Conservation (phyloP, 2,888 invertebrate species). For the Volucella inflata region DNA sequence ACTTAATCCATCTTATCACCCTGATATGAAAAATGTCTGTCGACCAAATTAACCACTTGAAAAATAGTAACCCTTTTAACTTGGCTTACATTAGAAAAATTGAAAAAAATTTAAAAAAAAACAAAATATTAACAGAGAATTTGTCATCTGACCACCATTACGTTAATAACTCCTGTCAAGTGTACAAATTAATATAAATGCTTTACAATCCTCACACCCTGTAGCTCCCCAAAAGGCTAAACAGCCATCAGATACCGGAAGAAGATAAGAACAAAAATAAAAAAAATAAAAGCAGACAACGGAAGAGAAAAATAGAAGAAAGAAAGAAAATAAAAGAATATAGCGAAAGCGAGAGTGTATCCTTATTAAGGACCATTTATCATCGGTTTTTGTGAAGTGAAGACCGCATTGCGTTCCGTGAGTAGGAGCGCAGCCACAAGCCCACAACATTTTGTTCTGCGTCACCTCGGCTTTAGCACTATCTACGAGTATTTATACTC, state of each 20-base stretch:
- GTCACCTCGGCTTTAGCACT: slow-evolving; percentile 3
- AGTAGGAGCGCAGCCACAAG: slow-evolving; percentile 9
- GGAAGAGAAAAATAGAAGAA: not conserved
- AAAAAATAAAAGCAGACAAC: slow-evolving; percentile 2
- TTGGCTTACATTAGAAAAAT: too few species aligned
- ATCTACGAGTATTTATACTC: too few species aligned
- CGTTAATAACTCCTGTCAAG: slow-evolving; percentile 12
- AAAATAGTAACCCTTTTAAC: too few species aligned
- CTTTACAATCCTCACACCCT: not conserved
- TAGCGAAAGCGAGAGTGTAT: slow-evolving; percentile 35
- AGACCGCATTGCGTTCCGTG: slow-evolving; percentile 8
- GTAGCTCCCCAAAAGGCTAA: not conserved
- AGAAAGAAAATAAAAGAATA: slow-evolving; percentile 8
- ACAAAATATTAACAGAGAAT: slow-evolving; percentile 5
- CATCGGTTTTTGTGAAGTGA: slow-evolving; percentile 7
- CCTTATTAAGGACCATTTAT: slow-evolving; percentile 61
- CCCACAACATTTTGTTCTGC: slow-evolving; percentile 31
- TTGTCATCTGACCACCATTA: slow-evolving; percentile 7
- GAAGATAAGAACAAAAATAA: not conserved
- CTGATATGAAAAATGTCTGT: too few species aligned
- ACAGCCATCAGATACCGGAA: not conserved
- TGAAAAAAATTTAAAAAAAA: too few species aligned
- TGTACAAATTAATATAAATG: slow-evolving; percentile 28
- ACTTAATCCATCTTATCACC: too few species aligned
- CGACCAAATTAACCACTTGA: too few species aligned